Conservation (phyloP, 2,113 vertebrate species). For the Meleagris gallopavo region DNA sequence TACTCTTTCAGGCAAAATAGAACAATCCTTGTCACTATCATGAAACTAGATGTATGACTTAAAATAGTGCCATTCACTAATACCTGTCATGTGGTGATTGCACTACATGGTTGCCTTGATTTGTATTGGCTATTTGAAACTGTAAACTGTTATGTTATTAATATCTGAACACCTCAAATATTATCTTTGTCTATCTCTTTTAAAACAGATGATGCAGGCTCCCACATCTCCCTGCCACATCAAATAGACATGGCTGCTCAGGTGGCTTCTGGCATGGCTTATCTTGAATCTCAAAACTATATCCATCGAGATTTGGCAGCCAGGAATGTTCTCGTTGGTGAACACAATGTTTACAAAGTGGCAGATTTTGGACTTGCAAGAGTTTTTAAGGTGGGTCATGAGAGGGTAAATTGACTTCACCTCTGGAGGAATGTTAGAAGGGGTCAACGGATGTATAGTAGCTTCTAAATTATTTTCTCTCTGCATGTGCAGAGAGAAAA, state of each 20-base stretch:
- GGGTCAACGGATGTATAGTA: background rate
- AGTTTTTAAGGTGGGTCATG: conserved; percentile 87
- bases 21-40: background rate
- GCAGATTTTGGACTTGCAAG: conserved; percentile 96
- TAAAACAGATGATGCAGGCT: conserved; percentile 78
- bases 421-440: background rate
- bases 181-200: background rate
- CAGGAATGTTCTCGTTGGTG: conserved; percentile 95
- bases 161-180: background rate
- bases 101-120: background rate
- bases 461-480: background rate
- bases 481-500: background rate
- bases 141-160: background rate
- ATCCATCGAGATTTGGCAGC: conserved; percentile 97
- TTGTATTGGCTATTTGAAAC: background rate
- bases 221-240: conserved; percentile 74
- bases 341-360: conserved; percentile 94
- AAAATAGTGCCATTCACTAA: background rate
- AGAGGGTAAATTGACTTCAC: background rate
- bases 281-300: conserved; percentile 93
- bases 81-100: background rate
- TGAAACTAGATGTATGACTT: background rate
- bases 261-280: conserved; percentile 95
- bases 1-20: background rate
- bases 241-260: conserved; percentile 94